Evolutionary conservation across 2,888 invertebrate species (phyloP), one percentile per base, ranked within the genome.

Genomic region (Netelia melanura): DNA sequence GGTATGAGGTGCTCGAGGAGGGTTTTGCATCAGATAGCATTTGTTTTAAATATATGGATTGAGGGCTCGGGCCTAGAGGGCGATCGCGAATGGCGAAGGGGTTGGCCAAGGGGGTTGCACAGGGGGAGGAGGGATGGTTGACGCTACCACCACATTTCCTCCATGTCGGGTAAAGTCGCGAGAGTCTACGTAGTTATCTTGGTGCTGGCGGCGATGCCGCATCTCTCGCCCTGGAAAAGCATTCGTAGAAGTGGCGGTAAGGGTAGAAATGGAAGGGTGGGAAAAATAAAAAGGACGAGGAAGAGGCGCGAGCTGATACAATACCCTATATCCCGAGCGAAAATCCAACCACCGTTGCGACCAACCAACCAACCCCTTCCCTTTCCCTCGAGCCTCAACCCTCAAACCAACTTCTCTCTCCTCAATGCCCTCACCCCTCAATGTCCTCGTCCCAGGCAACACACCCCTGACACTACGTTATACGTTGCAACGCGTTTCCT

Each of bases 11-110:
- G 38, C 6, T 77, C 92, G 90, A 92, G 92, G 92, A 92, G 91
- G 91, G 92, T 90, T 88, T 90, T 89, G 92, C 91, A 93, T 93
- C 93, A 93, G 93, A 93, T 93, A 93, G 91, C 92, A 93, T 93
- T 93, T 93, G 93, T 93, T 93, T 93, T 92, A 93, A 93, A 93
- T 93, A 70, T 93, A 93, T 93, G 93, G 93, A 92, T 92, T 91
- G 91, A 88, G 90, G 91, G 87, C 87, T 81, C 84, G 86, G 88
- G 87, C 85, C 74, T 83, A 71, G 78, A 84, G 87, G 86, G 84
- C 86, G 89, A 74, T 85, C 77, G 78, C 54, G 38, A 38, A 38
- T 38, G 38, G 38, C 38, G 38, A 38, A 38, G 38, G 38, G 38
- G 38, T 38, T 38, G 38, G 38, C 38, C 38, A 38, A 38, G 5